Evolutionary conservation across 2,888 invertebrate species (phyloP).

Genomic region (Heliconius hortense): DNA sequence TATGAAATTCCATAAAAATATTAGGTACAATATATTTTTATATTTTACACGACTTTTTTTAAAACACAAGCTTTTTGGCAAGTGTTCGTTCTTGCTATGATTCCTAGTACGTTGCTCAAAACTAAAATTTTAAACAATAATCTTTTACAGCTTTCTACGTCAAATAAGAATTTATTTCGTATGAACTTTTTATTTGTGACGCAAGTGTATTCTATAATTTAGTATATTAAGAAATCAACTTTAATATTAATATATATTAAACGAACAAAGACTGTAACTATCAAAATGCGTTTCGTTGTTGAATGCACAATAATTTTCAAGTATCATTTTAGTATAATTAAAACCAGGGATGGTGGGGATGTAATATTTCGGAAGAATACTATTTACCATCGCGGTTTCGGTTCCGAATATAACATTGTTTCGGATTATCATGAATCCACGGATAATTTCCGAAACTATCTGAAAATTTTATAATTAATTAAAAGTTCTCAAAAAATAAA

Average conservation of each 20-base stretch:
- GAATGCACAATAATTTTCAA: conserved; percentile 6
- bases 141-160: background rate
- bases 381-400: no score
- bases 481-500: no score
- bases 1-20: conserved; percentile 15
- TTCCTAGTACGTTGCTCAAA: conserved; percentile 37
- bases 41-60: conserved; percentile 23
- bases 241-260: background rate
- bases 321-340: conserved; percentile 14
- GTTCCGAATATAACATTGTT: no score
- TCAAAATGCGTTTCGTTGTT: background rate
- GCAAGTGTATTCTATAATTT: background rate
- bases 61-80: conserved; percentile 34
- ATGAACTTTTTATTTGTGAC: background rate
- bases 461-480: no score
- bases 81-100: conserved; percentile 32
- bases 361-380: background rate
- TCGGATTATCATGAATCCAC: no score
- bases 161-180: conserved; percentile 5
- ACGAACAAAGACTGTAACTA: conserved; percentile 13
- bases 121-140: conserved; percentile 11
- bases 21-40: conserved; percentile 33
- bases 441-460: no score
- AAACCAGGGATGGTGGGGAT: background rate
- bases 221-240: background rate